Evolutionary conservation across 2,113 vertebrate species (phyloP).

Genomic region (Planiliza haematocheilus): DNA sequence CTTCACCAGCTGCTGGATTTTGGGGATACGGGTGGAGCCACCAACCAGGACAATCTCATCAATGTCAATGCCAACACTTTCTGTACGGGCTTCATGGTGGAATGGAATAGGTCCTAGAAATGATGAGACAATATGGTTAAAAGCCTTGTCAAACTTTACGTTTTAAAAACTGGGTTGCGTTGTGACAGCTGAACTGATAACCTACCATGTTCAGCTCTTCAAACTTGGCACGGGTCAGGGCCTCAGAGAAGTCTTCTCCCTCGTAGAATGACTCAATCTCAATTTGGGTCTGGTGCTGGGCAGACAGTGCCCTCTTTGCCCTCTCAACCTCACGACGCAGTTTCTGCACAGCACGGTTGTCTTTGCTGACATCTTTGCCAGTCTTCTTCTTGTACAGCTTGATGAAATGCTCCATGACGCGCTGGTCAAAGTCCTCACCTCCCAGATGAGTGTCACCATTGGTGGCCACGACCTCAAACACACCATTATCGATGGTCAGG

Average conservation of each 20-base stretch:
- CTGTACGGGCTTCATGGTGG: too few relatives aligned
- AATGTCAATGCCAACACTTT: too few relatives aligned
- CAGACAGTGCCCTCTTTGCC: too few relatives aligned
- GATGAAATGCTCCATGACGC: too few relatives aligned
- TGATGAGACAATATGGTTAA: conserved; percentile 4
- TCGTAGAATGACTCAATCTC: too few relatives aligned
- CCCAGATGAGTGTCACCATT: too few relatives aligned
- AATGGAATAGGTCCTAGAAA: conserved; percentile 96
- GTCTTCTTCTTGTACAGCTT: conserved; percentile 99
- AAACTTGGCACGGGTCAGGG: conserved; percentile 96
- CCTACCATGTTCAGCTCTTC: conserved; percentile 98
- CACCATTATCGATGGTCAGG: conserved; percentile 96
- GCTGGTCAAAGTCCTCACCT: too few relatives aligned
- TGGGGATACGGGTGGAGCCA: too few relatives aligned
- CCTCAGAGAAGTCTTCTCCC: conserved; percentile 98
- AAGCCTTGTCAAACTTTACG: not conserved
- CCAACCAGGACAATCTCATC: too few relatives aligned
- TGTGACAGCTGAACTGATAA: not conserved
- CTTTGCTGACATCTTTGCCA: conserved; percentile 96
- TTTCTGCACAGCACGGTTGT: conserved; percentile 97
- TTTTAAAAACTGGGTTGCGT: not conserved
- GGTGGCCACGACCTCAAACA: conserved; percentile 98
- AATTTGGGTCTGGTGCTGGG: too few relatives aligned
- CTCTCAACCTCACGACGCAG: too few relatives aligned
- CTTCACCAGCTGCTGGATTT: too few relatives aligned